Conservation (phyloP, 2,797 vertebrate species). For the Alexandromys oeconomus region DNA sequence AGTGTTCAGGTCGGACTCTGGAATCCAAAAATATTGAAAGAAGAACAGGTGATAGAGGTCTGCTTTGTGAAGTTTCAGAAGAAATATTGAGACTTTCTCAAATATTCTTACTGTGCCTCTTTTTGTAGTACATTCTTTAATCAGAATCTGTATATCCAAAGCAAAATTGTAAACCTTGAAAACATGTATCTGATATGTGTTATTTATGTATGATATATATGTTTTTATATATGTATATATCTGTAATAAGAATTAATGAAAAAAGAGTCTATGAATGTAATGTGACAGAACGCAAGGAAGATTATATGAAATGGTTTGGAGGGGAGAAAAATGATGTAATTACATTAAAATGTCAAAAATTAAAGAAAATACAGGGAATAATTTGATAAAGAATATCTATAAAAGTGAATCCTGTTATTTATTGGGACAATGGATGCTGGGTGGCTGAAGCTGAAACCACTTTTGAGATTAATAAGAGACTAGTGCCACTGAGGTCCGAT, state of each 20-base stretch:
- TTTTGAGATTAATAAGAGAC: no score
- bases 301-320: not conserved
- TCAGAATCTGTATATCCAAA: not conserved
- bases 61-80: not conserved
- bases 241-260: not conserved
- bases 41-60: no score
- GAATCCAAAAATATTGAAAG: not conserved
- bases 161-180: not conserved
- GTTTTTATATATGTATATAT: not conserved
- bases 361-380: not conserved
- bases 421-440: not conserved
- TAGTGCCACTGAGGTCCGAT: no score
- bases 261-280: not conserved
- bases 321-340: not conserved
- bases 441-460: not conserved
- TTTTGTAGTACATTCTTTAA: not conserved
- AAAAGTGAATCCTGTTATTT: not conserved
- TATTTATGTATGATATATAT: no score
- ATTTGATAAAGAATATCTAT: not conserved
- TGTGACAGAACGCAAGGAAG: not conserved
- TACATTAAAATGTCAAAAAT: no score
- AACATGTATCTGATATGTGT: not conserved
- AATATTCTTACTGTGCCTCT: not conserved
- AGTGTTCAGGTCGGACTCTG: not conserved
- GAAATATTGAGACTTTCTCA: not conserved